Evolutionary conservation across 2,797 vertebrate species (phyloP), one percentile per base, ranked within the genome.

Genomic region (Acropternis orthonyx): DNA sequence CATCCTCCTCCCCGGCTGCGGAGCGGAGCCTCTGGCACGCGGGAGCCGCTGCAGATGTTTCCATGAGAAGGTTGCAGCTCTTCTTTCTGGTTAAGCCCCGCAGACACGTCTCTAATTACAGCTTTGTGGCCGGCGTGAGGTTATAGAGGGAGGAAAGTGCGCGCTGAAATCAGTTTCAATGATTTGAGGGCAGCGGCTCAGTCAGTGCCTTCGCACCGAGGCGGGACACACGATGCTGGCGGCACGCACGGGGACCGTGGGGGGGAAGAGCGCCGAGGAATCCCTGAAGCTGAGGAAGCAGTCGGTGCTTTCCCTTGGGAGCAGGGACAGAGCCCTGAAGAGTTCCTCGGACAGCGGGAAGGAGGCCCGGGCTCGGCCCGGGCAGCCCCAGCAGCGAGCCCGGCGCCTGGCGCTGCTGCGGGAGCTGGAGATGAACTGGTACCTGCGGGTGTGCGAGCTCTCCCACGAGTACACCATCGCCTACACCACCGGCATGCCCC

Each of bases 381-480:
- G 85, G 62, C 98, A 98, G 76, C 97, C 85, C 15, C 98, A 97
- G 93, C 97, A 98, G 84, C 97, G 96, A 44, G 96, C 97, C 1
- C 97, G 98, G 88, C 99, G 98, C 61, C 98, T 98, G 36, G 97
- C 98, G 5, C 96, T 99, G 63, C 98, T 99, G 79, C 97, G 98
- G 26, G 99, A 99, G 93, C 97, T 99, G 96, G 99, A 99, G 98
- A 99, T 98, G 98, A 98, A 92, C 97, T 99, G 99, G 98, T 99
- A 99, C 97, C 97, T 99, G 79, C 98, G 98, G 91, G 97, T 98
- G 88, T 99, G 98, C 14, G 98, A 98, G 69, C 96, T 99, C 77
- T 98, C 98, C 66, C 98, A 97, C 62, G 99, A 99, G 88, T 98
- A 98, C 92, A 98, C 98, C 28, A 98, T 98, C 3, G 98, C 98